Base-by-base conservation (phyloP, 1,140 invertebrate species). In the Drosophila leontia region DNA sequence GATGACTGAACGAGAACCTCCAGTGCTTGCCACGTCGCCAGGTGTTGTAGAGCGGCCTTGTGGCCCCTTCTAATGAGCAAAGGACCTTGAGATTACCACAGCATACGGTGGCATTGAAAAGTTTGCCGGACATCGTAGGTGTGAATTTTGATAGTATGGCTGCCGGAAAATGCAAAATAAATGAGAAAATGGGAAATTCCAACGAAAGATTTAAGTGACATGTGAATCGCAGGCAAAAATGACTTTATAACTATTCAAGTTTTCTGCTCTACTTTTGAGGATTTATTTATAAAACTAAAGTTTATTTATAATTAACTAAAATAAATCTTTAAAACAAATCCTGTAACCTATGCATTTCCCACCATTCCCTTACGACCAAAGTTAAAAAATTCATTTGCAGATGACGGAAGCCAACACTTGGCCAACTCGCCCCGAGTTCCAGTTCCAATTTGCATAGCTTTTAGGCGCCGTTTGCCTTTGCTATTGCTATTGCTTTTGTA, bases 401-500 rank as follows among this genome's bases (percentile, higher is more conserved):
- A 69, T 67, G 37, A 26, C 64, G 71, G 67, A 74, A 88, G 76
- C 72, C 57, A 77, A 88, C 83, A 77, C 84, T 84, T 84, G 80
- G 70, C 68, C 78, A 50, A 61, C 12, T 55, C 12, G 37, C 51
- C 41, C 3, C 57, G 13, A 58, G 19, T 63, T 55, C 63, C 55
- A 57, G 39, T 55, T 61, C 44, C 80, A 84, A 87, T 87, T 88
- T 88, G 83, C 80, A 88, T 88, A 80, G 83, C 84, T 78, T 80
- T 88, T 88, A 83, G 84, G 63, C 61, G 61, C 44, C 62, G 50
- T 71, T 67, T 59, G 50, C 50, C 50, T 65, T 48, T 67, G 57
- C 50, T 15, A 29, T 50, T 42, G 23, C 39, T 34, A 35, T 55
- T 48, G 23, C 42, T 48, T 77, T 77, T 70, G 42, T 44, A 70